Base-by-base conservation (phyloP, 2,888 invertebrate genomes). In the Habroteleia sp. region DNA sequence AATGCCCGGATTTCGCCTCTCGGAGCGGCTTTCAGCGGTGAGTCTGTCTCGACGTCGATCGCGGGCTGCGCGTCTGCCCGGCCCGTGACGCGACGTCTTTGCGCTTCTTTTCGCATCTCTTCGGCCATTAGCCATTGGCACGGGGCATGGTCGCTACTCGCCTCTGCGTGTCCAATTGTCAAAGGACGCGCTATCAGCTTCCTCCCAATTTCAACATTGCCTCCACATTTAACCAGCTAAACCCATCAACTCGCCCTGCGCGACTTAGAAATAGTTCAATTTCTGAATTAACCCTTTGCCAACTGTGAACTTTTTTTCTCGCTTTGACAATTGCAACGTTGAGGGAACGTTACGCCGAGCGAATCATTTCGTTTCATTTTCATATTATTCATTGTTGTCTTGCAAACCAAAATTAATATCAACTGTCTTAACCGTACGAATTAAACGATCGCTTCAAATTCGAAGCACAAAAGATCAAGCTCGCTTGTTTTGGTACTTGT, bases 1-100 rank as follows among this genome's bases (percentile, higher is more conserved):
- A 80, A 85, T 85, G 85, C 79, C 79, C 80, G 77, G 82, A 80
- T 80, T 80, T 76, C 78, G 78, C 83, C 83, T 76, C 83, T 81
- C 80, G 83, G 83, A 83, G 84, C 82, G 81, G 76, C 69, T 79
- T 62, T 80, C 81, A 66, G 81, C 66, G 86, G 87, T 87, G 79
- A 83, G 83, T 82, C 62, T 48, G 1, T 14, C 23, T 23, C 11
- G 8, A 29, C 11, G 16, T 14, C 3, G 10, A 4, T 42, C 23
- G 4, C 35, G 16, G 7, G 6, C 25, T 10, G 42, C 16, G 6
- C 42, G 23, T n/a, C 13, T 1, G n/a, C 11, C 29, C 23, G 41
- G 23, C 39, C 16, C 17, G 42, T 17, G 14, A 42, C 16, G 35
- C 23, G 33, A 10, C 62, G 37, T 39, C 39, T 23, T 35, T 35